These are phyloP conservation scores for Leptinotarsa haldemani DNA, from an alignment of 2,888 invertebrate species.

Conservation along the genomic window DNA sequence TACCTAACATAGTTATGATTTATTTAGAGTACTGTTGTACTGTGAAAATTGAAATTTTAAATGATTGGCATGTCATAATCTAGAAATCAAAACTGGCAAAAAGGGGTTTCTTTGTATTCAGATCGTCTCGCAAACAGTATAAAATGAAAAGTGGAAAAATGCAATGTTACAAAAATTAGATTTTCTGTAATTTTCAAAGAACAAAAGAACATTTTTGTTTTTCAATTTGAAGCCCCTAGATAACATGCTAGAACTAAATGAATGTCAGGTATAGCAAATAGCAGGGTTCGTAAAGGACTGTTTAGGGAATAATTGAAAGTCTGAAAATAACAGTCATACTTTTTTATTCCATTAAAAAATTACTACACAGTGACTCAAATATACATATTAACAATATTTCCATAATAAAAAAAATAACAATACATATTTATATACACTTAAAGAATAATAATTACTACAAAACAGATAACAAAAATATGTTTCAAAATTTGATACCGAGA, in stretches of 20 bases:
- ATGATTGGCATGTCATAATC: no score
- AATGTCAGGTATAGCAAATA: background rate
- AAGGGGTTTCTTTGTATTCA: no score
- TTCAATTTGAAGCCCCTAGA: no score
- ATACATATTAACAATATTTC: constrained; percentile 29
- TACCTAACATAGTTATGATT: no score
- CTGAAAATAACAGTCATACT: constrained; percentile 5
- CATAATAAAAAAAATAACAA: constrained; percentile 21
- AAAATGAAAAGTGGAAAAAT: no score
- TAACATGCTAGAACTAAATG: background rate
- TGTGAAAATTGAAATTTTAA: no score
- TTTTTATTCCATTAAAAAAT: constrained; percentile 19
- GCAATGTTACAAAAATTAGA: no score
- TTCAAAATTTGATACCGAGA: background rate
- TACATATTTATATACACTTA: constrained; percentile 22
- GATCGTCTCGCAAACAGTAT: no score
- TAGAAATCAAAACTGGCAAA: no score
- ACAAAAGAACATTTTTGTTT: no score
- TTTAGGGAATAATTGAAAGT: background rate
- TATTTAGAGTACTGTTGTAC: no score
- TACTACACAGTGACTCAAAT: constrained; percentile 27
- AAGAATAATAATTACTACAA: constrained; percentile 23
- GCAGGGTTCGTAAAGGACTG: background rate
- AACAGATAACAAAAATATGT: constrained; percentile 12
- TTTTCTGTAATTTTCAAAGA: no score